These are phyloP conservation scores for Mormyrus hasselquistii DNA, from an alignment of 2,797 vertebrate species.

Conservation along the genomic window DNA sequence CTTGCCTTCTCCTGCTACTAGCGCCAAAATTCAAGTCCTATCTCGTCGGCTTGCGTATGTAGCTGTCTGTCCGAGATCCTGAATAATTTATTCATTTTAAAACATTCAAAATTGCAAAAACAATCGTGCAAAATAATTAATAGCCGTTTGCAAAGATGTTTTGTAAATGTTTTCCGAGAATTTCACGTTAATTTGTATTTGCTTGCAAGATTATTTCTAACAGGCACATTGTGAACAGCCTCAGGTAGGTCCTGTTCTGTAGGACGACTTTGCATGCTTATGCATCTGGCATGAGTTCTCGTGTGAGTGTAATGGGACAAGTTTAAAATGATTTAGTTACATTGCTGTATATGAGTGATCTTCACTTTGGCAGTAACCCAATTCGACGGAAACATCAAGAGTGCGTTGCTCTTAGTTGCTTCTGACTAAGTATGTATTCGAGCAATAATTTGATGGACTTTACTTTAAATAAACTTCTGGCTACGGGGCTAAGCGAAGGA, in stretches of 20 bases:
- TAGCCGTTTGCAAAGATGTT: not conserved
- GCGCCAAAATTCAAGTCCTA: conserved; percentile 9
- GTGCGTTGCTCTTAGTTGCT: not conserved
- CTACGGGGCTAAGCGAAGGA: not conserved
- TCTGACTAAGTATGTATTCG: not conserved
- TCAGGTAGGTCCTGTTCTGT: not conserved
- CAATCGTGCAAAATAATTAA: not conserved
- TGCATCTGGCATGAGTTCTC: not conserved
- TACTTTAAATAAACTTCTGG: not conserved
- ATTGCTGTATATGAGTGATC: not conserved
- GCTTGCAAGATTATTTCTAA: not conserved
- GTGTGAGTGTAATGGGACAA: not conserved
- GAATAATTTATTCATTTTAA: not conserved
- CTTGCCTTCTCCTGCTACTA: not conserved
- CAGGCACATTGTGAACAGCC: not conserved
- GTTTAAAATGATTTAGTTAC: not conserved
- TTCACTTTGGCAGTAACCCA: not conserved
- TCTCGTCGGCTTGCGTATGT: not conserved
- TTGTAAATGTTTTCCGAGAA: not conserved
- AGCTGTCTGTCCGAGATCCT: not conserved
- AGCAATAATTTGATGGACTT: not conserved
- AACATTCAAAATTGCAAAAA: not conserved
- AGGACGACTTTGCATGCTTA: not conserved
- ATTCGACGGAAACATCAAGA: not conserved
- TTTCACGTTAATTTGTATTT: not conserved